A percentile compares a stretch with the other conserved stretches of the same genome.
These are phyloP conservation scores for Clarias pachynema DNA, from an alignment of 2,797 vertebrate genomes.

Conservation along the genomic window DNA sequence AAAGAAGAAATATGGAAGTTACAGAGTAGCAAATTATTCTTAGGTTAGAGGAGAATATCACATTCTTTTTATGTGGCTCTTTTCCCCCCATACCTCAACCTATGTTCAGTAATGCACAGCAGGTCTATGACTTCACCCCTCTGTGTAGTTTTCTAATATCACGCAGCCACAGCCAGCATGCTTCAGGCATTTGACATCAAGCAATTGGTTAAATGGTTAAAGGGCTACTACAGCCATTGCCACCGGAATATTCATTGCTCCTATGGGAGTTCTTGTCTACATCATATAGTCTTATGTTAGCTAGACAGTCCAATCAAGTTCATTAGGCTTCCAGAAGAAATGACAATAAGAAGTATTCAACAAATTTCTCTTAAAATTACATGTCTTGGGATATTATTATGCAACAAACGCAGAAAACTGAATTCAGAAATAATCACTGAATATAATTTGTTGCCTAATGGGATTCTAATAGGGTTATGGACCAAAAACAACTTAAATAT, in stretches of 20 bases:
- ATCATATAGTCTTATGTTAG: not conserved
- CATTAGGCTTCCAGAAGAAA: not conserved
- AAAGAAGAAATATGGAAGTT: not conserved
- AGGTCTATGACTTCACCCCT: not conserved
- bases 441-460: not conserved
- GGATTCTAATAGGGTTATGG: conserved; percentile 46
- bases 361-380: conserved; percentile 18
- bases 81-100: not conserved
- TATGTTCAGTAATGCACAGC: not conserved
- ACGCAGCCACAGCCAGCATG: not conserved
- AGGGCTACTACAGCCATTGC: not conserved
- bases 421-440: conserved; percentile 22
- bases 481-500: conserved; percentile 56
- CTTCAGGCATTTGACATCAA: conserved; percentile 8
- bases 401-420: conserved; percentile 13
- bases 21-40: not conserved
- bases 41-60: not conserved
- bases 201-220: conserved; percentile 3
- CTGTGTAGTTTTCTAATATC: not conserved
- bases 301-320: not conserved
- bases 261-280: conserved; percentile 20
- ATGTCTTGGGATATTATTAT: conserved; percentile 8
- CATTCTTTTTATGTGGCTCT: not conserved
- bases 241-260: not conserved
- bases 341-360: conserved; percentile 33